Base-by-base conservation (phyloP, 2,113 vertebrate genomes). In the Coreoperca whiteheadi region DNA sequence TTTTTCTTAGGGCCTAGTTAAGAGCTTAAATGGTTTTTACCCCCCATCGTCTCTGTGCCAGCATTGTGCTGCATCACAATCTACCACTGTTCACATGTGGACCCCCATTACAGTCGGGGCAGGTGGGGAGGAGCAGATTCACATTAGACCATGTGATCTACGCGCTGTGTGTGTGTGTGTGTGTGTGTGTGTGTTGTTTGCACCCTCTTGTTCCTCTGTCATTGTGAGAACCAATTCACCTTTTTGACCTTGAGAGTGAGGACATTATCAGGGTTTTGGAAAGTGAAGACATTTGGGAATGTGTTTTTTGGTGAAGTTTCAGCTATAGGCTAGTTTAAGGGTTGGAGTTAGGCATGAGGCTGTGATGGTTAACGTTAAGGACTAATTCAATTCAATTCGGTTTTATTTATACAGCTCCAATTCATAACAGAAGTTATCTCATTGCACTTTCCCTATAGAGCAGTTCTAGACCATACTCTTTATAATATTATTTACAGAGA, bases 21-120 rank as follows among this genome's bases (percentile, higher is more conserved):
- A 5, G 69, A 60, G 82, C 79, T 79, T 79, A 76, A 71, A 75
- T 65, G 64, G 75, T 72, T 64, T 85, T 76, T 64, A 79, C 69
- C 70, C 68, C 30, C 54, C 50, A 4, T 25, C 4, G 14, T 7
- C 23, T 73, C 71, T 43, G 60, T 76, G 70, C 48, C 63, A 80
- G 50, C 66, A 68, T 79, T 64, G 71, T 88, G 67, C 83, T 23
- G 46, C 71, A 63, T 59, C 72, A 80, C 80, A 79, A 59, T 73
- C 83, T 10, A 28, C 66, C 66, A 65, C 79, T 86, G 80, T 80
- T 83, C 76, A 75, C 41, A 73, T 43, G 41, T 34, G 41, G 64
- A 64, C n/a, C 54, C 65, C 63, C 23, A 7, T 50, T 34, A 79
- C 46, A 79, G 70, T 59, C 11, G 11, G 34, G 46, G 75, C 82